Evolutionary conservation across 2,888 invertebrate genomes (phyloP).

Genomic region (Monopis laevigella): DNA sequence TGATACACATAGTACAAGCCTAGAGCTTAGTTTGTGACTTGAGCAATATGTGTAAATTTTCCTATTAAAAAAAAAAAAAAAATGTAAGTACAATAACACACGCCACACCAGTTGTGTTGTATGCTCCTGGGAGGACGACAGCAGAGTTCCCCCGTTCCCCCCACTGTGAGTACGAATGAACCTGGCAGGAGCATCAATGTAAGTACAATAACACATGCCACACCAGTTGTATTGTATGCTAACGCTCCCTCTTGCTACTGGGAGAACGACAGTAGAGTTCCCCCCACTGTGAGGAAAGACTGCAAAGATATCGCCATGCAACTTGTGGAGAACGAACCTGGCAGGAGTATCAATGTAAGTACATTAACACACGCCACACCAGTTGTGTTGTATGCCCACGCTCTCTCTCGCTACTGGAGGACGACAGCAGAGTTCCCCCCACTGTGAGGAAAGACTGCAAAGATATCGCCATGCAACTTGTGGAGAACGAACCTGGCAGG

Average conservation of each 20-base stretch:
- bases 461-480: constrained; percentile 80
- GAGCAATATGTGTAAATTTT: no score
- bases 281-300: constrained; percentile 72
- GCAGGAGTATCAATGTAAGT: constrained; percentile 74
- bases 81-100: no score
- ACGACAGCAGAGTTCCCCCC: constrained; percentile 79
- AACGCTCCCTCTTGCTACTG: constrained; percentile 80
- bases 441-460: constrained; percentile 76
- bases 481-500: constrained; percentile 80
- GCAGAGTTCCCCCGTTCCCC: constrained; percentile 75
- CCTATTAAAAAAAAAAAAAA: background rate
- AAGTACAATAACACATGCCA: constrained; percentile 79
- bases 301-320: constrained; percentile 84
- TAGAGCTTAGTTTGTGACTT: no score
- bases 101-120: constrained; percentile 81
- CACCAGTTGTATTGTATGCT: constrained; percentile 80
- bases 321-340: constrained; percentile 80
- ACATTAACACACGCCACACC: constrained; percentile 82
- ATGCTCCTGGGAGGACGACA: constrained; percentile 86
- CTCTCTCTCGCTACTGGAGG: constrained; percentile 81
- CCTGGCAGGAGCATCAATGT: constrained; percentile 80
- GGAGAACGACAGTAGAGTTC: constrained; percentile 82
- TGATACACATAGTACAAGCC: no score
- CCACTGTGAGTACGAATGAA: constrained; percentile 77
- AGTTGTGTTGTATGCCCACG: constrained; percentile 79